Percentiles rank a stretch among this genome's conserved stretches.
Conservation (phyloP, 2,113 vertebrate genomes). For the Diadophis punctatus region DNA sequence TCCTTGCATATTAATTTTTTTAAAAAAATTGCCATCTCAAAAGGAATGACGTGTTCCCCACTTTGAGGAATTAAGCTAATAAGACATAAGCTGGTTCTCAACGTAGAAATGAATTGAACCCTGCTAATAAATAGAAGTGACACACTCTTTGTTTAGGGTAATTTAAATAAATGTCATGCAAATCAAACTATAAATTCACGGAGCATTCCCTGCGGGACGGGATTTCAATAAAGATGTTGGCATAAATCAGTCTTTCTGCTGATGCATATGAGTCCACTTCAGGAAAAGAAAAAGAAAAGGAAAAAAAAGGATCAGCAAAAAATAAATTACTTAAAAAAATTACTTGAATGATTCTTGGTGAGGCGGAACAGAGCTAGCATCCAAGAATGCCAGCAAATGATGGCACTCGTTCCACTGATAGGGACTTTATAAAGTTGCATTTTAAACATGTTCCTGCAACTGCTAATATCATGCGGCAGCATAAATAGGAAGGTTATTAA, state of each 20-base stretch:
- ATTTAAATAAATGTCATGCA: slow-evolving; percentile 30
- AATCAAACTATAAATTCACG: slow-evolving; percentile 13
- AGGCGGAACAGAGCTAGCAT: slow-evolving; percentile 14
- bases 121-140: neutral
- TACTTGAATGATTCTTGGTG: slow-evolving; percentile 24
- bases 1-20: neutral
- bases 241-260: slow-evolving; percentile 13
- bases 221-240: slow-evolving; percentile 15
- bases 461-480: neutral
- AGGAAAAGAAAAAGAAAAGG: neutral
- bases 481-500: slow-evolving; percentile 15
- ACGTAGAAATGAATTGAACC: neutral
- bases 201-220: neutral
- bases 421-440: neutral
- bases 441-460: slow-evolving; percentile 1
- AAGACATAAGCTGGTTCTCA: neutral
- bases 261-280: neutral
- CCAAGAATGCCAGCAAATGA: slow-evolving; percentile 8
- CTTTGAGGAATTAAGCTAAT: neutral
- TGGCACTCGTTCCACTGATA: neutral
- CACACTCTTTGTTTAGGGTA: slow-evolving; percentile 12
- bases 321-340: neutral
- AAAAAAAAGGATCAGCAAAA: slow-evolving; percentile 23
- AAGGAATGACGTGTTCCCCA: neutral
- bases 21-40: neutral